Evolutionary conservation across 2,888 invertebrate genomes (phyloP), one percentile per base, ranked within the genome.

Genomic region (Halocaridina rubra): DNA sequence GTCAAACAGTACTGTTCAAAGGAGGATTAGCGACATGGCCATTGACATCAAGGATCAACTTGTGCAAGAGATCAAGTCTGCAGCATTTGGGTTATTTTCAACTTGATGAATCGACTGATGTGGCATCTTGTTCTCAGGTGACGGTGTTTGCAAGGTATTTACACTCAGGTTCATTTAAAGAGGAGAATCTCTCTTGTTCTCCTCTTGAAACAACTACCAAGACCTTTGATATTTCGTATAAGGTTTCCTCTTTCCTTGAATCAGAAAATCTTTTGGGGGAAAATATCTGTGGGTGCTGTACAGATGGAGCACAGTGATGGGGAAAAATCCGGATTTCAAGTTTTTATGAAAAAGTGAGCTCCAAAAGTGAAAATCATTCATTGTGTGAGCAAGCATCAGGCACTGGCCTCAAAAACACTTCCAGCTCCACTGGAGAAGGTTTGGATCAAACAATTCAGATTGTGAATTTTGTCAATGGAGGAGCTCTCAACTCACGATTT

Each of bases 141-240:
- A 24, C 29, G 64, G n/a, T 64, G 64, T 69, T 69, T 30, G 8
- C 69, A 69, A 29, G 30, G 30, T 69, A 27, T 69, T 10, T 30
- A 29, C 69, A 69, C 69, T 69, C 69, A 69, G 69, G n/a, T 69
- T 69, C 69, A 69, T 0, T 69, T 30, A 29, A 69, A n/a, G 7
- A 29, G 69, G 27, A 29, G 69, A 7, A 1, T 1, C 24, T 69
- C 24, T 24, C n/a, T 3, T 69, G 8, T 69, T 69, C 16, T 30
- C 24, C 69, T 69, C 30, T 30, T 69, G 69, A 29, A 69, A 69
- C 30, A 69, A 30, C 69, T 69, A 69, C 29, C 69, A 69, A 29
- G 69, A 30, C 1, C 69, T 69, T 30, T 27, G 64, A 61, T 61
- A 61, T 61, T 61, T 61, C 29, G 64, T 8, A 7, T 7, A 64